A percentile compares a stretch with the other conserved stretches of the same genome.
Evolutionary conservation across 2,888 invertebrate genomes (phyloP).

Genomic region (Dione vanillae): DNA sequence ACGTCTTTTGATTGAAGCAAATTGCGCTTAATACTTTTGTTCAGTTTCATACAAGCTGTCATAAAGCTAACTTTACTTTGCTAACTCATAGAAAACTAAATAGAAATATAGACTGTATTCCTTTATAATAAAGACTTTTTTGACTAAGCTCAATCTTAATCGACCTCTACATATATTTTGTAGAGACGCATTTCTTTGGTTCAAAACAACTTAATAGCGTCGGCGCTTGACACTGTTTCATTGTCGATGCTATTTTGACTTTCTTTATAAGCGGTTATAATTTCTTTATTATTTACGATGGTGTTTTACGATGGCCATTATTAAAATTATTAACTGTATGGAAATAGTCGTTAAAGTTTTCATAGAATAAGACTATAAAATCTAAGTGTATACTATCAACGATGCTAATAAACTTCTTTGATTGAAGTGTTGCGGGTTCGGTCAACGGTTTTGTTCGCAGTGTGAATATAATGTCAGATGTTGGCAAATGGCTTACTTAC

Average conservation of each 20-base stretch:
- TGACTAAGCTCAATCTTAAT: neutral
- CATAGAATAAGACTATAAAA: constrained; percentile 9
- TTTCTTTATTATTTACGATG: constrained; percentile 23
- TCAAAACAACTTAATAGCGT: constrained; percentile 42
- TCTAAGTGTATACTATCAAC: neutral
- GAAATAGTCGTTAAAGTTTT: constrained; percentile 16
- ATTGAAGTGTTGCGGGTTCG: neutral
- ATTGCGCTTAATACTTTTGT: constrained; percentile 62
- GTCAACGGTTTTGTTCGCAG: neutral
- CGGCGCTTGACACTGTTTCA: constrained; percentile 42
- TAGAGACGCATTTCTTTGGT: constrained; percentile 43
- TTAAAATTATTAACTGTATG: constrained; percentile 22
- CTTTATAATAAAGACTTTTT: constrained; percentile 12
- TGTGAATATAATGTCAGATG: neutral
- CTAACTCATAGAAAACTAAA: neutral
- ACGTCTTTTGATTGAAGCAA: constrained; percentile 67
- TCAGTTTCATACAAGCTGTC: constrained; percentile 49
- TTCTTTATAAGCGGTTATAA: constrained; percentile 38
- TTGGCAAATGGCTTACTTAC: too few species aligned
- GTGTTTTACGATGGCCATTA: neutral
- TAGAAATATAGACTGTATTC: constrained; percentile 28
- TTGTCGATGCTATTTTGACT: constrained; percentile 40
- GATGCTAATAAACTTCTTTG: neutral
- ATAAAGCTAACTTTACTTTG: constrained; percentile 43
- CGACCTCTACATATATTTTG: constrained; percentile 2